Evolutionary conservation across 2,797 vertebrate species (phyloP).

Genomic region (Xenentodon cancila): DNA sequence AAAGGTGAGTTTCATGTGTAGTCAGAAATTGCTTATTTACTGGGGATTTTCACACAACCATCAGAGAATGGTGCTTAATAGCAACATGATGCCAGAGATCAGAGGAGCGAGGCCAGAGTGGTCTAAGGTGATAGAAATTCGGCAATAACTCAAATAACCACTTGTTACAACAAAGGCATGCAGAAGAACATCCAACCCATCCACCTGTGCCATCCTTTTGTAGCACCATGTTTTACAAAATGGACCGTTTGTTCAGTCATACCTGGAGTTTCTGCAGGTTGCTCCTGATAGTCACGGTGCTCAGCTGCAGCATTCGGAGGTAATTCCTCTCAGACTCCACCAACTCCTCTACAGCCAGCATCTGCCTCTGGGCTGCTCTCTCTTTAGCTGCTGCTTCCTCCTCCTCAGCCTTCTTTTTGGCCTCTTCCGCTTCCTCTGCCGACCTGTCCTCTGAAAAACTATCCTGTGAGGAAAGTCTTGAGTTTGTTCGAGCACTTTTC

Average conservation of each 20-base stretch:
- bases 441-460: slow-evolving; percentile 53
- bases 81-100: no score
- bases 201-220: no score
- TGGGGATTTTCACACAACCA: no score
- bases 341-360: slow-evolving; percentile 86
- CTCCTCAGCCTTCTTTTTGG: slow-evolving; percentile 36
- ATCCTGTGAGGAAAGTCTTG: slow-evolving; percentile 29
- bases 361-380: slow-evolving; percentile 80
- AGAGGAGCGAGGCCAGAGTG: no score
- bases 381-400: slow-evolving; percentile 66
- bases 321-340: slow-evolving; percentile 90
- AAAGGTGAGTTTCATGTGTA: no score
- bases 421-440: slow-evolving; percentile 48
- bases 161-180: no score
- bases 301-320: slow-evolving; percentile 84
- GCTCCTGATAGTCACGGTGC: slow-evolving; percentile 81
- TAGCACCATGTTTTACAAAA: background rate
- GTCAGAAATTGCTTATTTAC: no score
- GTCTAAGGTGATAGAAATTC: no score
- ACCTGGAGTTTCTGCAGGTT: slow-evolving; percentile 86
- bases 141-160: no score
- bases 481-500: slow-evolving; percentile 19
- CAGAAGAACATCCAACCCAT: no score
- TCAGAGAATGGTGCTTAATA: no score
- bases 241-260: no score